A percentile compares a stretch with the other conserved stretches of the same genome.
Evolutionary conservation across 2,888 invertebrate genomes (phyloP).

Genomic region (Synanthedon vespiformis): DNA sequence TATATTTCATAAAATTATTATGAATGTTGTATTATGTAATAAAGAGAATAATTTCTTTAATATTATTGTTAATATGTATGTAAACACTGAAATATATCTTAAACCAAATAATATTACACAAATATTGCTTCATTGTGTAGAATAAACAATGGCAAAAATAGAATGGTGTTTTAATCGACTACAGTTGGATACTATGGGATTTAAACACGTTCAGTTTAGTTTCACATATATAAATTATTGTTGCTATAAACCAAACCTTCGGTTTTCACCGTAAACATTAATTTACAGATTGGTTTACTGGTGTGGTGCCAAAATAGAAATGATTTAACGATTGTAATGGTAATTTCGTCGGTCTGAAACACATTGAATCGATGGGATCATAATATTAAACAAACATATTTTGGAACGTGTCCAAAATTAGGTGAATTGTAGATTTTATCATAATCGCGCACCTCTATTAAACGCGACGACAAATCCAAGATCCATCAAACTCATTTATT

Average conservation of each 20-base stretch:
- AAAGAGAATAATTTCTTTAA: no score
- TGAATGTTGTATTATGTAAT: no score
- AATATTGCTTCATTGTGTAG: not conserved
- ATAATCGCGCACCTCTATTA: not conserved
- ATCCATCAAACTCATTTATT: not conserved
- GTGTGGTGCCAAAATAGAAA: slow-evolving; percentile 14
- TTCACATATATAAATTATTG: slow-evolving; percentile 7
- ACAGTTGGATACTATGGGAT: not conserved
- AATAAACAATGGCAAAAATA: slow-evolving; percentile 1
- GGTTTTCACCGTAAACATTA: slow-evolving; percentile 12
- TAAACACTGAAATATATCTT: no score
- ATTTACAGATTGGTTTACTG: slow-evolving; percentile 2
- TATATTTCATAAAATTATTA: no score
- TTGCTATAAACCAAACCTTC: slow-evolving; percentile 13
- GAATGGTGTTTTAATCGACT: slow-evolving; percentile 2
- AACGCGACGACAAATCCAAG: not conserved
- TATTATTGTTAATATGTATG: no score
- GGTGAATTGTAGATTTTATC: slow-evolving; percentile 1
- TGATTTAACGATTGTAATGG: slow-evolving; percentile 13
- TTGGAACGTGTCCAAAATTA: slow-evolving; percentile 6
- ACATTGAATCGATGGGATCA: slow-evolving; percentile 8
- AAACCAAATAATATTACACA: no score
- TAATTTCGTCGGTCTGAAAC: slow-evolving; percentile 10
- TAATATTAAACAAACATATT: slow-evolving; percentile 4
- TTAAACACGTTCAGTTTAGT: slow-evolving; percentile 2